Conservation (phyloP, 2,888 invertebrate genomes). For the Chesias legatella region DNA sequence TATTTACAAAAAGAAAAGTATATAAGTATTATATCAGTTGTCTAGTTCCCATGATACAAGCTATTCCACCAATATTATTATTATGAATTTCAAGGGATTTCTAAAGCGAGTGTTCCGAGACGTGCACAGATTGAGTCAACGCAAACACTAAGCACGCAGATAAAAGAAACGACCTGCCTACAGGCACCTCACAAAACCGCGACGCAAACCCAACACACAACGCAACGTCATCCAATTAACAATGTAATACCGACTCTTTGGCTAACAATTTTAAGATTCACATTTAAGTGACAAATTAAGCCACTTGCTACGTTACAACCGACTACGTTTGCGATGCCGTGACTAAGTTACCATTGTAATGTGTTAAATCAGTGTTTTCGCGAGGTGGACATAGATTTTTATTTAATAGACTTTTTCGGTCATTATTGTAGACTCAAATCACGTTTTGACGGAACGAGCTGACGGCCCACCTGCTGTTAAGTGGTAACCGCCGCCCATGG, state of each 20-base stretch:
- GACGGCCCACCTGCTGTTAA: too few species aligned
- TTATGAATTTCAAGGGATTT: slow-evolving; percentile 28
- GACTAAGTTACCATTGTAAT: slow-evolving; percentile 25
- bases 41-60: too few species aligned
- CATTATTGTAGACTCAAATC: slow-evolving; percentile 3
- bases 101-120: slow-evolving; percentile 5
- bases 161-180: slow-evolving; percentile 45
- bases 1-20: too few species aligned
- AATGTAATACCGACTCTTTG: not conserved
- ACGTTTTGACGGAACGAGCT: too few species aligned
- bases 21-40: too few species aligned
- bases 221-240: not conserved
- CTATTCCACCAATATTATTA: too few species aligned
- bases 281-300: slow-evolving; percentile 3
- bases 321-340: slow-evolving; percentile 19
- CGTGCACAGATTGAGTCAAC: slow-evolving; percentile 23
- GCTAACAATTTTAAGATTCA: not conserved
- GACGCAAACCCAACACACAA: not conserved
- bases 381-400: slow-evolving; percentile 20
- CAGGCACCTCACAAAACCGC: slow-evolving; percentile 9
- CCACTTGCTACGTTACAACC: slow-evolving; percentile 14
- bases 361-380: slow-evolving; percentile 27
- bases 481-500: too few species aligned
- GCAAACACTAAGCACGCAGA: slow-evolving; percentile 32
- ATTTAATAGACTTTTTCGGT: slow-evolving; percentile 20